Conservation (phyloP, 1,140 invertebrate species). For the Ceratosolen solmsi region DNA sequence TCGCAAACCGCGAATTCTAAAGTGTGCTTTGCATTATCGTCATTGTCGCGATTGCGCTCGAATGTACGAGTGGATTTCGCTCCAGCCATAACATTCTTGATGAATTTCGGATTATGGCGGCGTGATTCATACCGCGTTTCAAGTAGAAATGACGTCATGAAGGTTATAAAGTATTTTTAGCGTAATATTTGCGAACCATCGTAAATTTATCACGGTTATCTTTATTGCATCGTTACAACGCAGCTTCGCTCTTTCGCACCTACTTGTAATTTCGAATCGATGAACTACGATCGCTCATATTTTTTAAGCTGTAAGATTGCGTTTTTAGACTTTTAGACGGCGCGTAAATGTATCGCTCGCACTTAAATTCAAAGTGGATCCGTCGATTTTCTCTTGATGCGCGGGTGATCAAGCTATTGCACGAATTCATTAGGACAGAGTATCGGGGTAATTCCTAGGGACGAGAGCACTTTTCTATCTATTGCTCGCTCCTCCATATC, state of each 20-base stretch:
- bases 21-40: not conserved
- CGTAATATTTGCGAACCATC: constrained; percentile 6
- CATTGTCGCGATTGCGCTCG: not conserved
- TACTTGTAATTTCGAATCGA: not conserved
- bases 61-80: not conserved
- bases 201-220: constrained; percentile 1
- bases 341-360: no score
- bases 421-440: no score
- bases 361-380: no score
- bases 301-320: not conserved
- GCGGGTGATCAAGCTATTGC: no score
- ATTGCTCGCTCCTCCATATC: no score
- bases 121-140: constrained; percentile 14
- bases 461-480: no score
- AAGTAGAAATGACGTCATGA: constrained; percentile 11
- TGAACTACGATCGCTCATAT: not conserved
- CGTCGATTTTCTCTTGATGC: no score
- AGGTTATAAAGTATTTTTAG: constrained; percentile 37
- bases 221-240: not conserved
- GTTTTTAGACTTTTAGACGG: not conserved
- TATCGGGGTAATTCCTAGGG: no score
- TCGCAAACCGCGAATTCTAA: constrained; percentile 16
- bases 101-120: not conserved
- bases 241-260: not conserved
- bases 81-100: not conserved